phyloP scores from a whole-genome alignment of 1,140 invertebrate genomes.

The Temnothorax curvispinosus region DNA sequence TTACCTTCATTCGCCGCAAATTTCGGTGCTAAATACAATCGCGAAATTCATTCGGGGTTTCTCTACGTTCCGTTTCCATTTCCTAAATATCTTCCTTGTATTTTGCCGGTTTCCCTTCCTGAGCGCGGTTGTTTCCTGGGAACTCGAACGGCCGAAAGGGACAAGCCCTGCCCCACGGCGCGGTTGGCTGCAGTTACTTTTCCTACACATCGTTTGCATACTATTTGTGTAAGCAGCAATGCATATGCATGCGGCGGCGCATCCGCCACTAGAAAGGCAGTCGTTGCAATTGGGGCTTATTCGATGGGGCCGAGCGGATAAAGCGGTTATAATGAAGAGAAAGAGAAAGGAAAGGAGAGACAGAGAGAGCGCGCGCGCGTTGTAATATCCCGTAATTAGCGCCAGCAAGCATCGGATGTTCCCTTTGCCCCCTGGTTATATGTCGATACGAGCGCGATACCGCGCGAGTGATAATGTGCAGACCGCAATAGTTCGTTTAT shows the following conservation, averaged over 20 bases:
- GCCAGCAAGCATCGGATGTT: slow-evolving; percentile 59
- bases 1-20: background rate
- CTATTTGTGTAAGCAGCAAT: slow-evolving; percentile 80
- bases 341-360: background rate
- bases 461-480: slow-evolving; percentile 44
- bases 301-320: slow-evolving; percentile 48
- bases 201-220: slow-evolving; percentile 80
- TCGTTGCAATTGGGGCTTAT: slow-evolving; percentile 64
- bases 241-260: slow-evolving; percentile 81
- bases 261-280: slow-evolving; percentile 69
- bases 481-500: background rate
- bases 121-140: background rate
- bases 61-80: slow-evolving; percentile 17
- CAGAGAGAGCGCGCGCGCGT: slow-evolving; percentile 22
- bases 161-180: slow-evolving; percentile 62
- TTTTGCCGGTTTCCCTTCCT: background rate
- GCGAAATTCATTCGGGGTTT: slow-evolving; percentile 3
- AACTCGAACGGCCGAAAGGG: slow-evolving; percentile 30
- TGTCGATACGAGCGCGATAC: slow-evolving; percentile 39
- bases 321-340: slow-evolving; percentile 50
- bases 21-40: slow-evolving; percentile 19
- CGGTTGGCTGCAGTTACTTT: slow-evolving; percentile 77
- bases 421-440: background rate
- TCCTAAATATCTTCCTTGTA: slow-evolving; percentile 38
- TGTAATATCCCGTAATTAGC: slow-evolving; percentile 80